Evolutionary conservation across 2,113 vertebrate genomes (phyloP).

Genomic region (Donacobius atricapilla): DNA sequence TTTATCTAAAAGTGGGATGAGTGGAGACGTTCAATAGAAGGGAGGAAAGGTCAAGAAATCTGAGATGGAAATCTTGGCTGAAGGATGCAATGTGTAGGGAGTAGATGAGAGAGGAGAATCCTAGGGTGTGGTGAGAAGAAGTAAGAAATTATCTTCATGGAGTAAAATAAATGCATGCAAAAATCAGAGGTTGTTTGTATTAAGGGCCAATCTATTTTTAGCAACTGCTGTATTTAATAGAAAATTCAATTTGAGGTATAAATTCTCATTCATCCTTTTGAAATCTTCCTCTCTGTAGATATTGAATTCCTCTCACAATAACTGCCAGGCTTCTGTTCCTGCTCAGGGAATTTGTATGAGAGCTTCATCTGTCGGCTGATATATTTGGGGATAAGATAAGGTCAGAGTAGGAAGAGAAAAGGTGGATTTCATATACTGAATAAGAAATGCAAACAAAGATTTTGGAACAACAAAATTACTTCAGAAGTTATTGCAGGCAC

Average conservation of each 20-base stretch:
- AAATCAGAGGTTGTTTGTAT: not conserved
- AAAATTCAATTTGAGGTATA: not conserved
- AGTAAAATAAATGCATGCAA: not conserved
- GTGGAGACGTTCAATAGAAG: not conserved
- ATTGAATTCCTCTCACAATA: constrained; percentile 20
- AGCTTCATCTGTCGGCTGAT: constrained; percentile 15
- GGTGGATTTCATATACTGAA: not conserved
- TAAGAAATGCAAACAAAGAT: constrained; percentile 11
- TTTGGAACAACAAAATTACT: constrained; percentile 1
- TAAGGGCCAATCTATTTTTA: not conserved
- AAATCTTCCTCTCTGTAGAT: constrained; percentile 1
- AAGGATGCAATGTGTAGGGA: not conserved
- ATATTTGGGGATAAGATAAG: not conserved
- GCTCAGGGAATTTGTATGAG: not conserved
- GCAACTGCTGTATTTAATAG: not conserved
- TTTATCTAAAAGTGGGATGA: not conserved
- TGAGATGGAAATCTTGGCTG: not conserved
- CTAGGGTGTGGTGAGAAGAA: not conserved
- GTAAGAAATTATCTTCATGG: not conserved
- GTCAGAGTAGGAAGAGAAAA: not conserved
- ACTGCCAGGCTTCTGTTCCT: not conserved
- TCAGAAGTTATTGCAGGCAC: not conserved
- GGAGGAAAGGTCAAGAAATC: constrained; percentile 16
- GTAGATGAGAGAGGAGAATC: not conserved
- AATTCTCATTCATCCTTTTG: not conserved